phyloP scores from a whole-genome alignment of 2,797 vertebrate genomes.

The Bryconaethiops microstoma region DNA sequence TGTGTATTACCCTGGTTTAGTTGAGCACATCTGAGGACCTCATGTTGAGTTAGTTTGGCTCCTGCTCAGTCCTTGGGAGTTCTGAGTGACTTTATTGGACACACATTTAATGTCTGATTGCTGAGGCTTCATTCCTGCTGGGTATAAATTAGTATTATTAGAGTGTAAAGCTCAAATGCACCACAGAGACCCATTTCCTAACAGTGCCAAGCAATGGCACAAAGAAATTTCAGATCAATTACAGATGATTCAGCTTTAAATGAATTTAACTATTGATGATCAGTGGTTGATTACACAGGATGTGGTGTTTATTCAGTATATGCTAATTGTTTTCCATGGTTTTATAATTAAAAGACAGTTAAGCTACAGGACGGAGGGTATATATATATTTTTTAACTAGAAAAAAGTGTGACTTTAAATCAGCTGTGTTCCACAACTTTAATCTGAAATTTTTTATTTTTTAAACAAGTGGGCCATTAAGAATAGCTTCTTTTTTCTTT shows the following conservation, averaged over 20 bases:
- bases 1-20: background rate
- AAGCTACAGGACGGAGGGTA: background rate
- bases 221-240: background rate
- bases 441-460: no score
- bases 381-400: no score
- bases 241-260: background rate
- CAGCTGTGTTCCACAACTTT: background rate
- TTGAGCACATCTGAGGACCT: background rate
- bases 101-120: constrained; percentile 1
- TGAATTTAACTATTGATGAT: background rate
- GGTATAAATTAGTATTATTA: constrained; percentile 3
- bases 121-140: background rate
- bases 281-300: background rate
- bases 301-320: background rate
- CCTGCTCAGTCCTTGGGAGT: background rate
- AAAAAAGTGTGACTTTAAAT: no score
- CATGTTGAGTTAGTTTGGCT: constrained; percentile 25
- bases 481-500: no score
- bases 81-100: constrained; percentile 27
- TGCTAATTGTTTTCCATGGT: background rate
- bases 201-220: background rate
- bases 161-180: background rate
- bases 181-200: background rate
- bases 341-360: constrained; percentile 19
- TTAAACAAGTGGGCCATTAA: no score